These are phyloP conservation scores for Acrocera orbiculus DNA, from an alignment of 2,888 invertebrate species.

Conservation along the genomic window DNA sequence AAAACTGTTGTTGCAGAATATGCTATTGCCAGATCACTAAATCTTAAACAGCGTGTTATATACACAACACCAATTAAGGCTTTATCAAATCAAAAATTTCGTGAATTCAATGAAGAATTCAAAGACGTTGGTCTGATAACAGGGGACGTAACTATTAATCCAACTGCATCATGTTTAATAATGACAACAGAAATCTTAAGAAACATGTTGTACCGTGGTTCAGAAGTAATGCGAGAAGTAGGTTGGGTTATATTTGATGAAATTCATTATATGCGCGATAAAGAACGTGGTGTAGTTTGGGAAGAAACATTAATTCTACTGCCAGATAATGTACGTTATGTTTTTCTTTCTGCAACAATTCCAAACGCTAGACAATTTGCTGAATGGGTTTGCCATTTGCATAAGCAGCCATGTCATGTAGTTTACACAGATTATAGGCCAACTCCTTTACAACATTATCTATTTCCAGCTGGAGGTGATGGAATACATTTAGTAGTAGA, in stretches of 20 bases:
- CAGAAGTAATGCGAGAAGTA: constrained; percentile 97
- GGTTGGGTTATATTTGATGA: constrained; percentile 99
- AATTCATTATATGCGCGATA: constrained; percentile 99
- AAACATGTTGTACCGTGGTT: constrained; percentile 96
- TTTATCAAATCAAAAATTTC: constrained; percentile 95
- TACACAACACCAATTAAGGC: constrained; percentile 99
- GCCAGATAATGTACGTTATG: constrained; percentile 95
- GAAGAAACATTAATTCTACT: constrained; percentile 87
- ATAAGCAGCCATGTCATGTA: constrained; percentile 95
- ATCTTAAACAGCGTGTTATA: constrained; percentile 91
- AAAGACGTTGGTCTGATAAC: constrained; percentile 96
- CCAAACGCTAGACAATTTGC: constrained; percentile 95
- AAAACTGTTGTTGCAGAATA: constrained; percentile 99
- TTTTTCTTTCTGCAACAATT: constrained; percentile 97
- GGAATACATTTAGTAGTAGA: constrained; percentile 93
- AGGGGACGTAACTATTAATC: constrained; percentile 98
- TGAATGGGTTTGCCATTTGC: constrained; percentile 86
- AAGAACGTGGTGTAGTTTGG: constrained; percentile 99
- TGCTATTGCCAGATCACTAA: constrained; percentile 86
- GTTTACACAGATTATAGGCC: constrained; percentile 97
- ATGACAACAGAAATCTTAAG: constrained; percentile 99
- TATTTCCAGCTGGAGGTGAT: constrained; percentile 92
- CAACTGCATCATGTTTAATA: constrained; percentile 90
- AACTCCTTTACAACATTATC: constrained; percentile 93
- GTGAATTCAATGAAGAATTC: constrained; percentile 94